These are phyloP conservation scores for Triplophysa rosa DNA, from an alignment of 2,113 vertebrate genomes.

Conservation along the genomic window DNA sequence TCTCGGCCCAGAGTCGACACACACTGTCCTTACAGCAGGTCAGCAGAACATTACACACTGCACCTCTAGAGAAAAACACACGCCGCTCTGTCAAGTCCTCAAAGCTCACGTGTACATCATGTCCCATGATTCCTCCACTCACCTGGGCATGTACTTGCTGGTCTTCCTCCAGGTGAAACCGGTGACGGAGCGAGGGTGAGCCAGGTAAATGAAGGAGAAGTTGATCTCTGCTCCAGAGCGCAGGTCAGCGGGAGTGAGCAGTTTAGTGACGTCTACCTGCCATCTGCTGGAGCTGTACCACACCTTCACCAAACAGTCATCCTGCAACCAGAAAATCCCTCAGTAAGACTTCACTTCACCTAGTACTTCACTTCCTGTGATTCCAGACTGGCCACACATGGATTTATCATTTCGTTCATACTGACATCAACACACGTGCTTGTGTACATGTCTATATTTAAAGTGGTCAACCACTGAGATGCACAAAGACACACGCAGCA, in stretches of 20 bases:
- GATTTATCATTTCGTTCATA: too few species aligned
- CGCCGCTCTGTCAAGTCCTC: constrained; percentile 47
- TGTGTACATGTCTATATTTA: too few species aligned
- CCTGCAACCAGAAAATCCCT: constrained; percentile 67
- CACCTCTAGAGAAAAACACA: constrained; percentile 76
- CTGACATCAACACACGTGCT: too few species aligned
- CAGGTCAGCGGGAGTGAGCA: constrained; percentile 77
- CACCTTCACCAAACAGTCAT: constrained; percentile 95
- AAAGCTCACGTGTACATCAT: background rate
- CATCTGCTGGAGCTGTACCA: constrained; percentile 94
- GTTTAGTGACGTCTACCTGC: constrained; percentile 77
- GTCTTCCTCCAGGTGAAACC: constrained; percentile 98
- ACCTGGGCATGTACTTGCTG: constrained; percentile 95
- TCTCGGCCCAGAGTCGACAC: constrained; percentile 96
- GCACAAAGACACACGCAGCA: background rate
- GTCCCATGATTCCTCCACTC: background rate
- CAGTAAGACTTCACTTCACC: too few species aligned
- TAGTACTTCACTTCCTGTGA: background rate
- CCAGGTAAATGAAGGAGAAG: constrained; percentile 95
- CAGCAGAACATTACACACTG: constrained; percentile 91
- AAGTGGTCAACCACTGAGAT: background rate
- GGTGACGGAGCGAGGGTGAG: constrained; percentile 93
- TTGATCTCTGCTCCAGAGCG: constrained; percentile 77
- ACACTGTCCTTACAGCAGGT: constrained; percentile 98
- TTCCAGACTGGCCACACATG: too few species aligned